Conservation (phyloP, 1,140 invertebrate genomes). For the Laupala kohalensis region DNA sequence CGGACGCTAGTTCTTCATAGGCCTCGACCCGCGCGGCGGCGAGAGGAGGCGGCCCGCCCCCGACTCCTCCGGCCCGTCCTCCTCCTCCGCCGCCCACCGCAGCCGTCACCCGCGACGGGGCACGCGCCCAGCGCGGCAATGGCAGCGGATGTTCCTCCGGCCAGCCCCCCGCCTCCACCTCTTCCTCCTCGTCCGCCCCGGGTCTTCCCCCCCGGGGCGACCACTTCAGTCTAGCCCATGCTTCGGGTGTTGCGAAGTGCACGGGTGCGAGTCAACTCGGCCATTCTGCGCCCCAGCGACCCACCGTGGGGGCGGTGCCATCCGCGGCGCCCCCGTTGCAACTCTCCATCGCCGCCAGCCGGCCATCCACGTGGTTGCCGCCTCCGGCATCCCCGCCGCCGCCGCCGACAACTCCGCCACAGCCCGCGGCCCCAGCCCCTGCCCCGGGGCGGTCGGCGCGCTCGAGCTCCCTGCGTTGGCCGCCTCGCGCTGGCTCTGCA, state of each 20-base stretch:
- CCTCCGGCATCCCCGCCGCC: too few relatives aligned
- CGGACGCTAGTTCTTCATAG: constrained; percentile 64
- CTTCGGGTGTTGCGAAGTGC: constrained; percentile 22
- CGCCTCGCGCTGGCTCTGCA: neutral
- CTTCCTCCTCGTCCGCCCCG: too few relatives aligned
- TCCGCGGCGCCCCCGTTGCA: constrained; percentile 46
- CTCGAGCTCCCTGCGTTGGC: neutral
- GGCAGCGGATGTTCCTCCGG: constrained; percentile 48
- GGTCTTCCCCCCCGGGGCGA: too few relatives aligned
- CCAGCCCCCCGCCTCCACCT: constrained; percentile 33
- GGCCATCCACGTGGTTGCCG: too few relatives aligned
- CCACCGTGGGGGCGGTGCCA: constrained; percentile 57
- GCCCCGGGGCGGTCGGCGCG: neutral
- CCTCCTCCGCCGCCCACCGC: constrained; percentile 56
- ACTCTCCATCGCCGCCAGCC: constrained; percentile 41
- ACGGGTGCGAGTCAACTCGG: constrained; percentile 78
- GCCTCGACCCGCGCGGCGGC: constrained; percentile 43
- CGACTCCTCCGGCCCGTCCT: constrained; percentile 62
- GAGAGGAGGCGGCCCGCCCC: constrained; percentile 32
- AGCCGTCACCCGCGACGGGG: constrained; percentile 36
- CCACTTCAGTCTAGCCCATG: neutral
- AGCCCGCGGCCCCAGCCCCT: neutral
- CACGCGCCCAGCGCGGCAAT: constrained; percentile 45
- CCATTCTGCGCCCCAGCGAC: constrained; percentile 77
- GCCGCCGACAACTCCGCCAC: neutral